These are phyloP conservation scores for Propithecus coquereli DNA, from an alignment of 2,113 vertebrate species.

Conservation along the genomic window DNA sequence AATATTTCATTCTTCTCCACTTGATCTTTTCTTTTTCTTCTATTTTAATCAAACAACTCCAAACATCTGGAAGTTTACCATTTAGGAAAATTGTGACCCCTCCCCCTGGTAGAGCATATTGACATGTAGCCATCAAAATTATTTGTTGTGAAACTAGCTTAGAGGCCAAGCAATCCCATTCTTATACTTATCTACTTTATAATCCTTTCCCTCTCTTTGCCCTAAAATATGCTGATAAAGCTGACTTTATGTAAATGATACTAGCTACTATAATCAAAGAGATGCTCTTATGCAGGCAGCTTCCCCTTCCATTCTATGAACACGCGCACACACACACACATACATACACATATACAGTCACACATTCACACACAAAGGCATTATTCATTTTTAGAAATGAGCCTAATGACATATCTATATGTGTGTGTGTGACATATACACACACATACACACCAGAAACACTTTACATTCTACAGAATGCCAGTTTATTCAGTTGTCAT, in stretches of 20 bases:
- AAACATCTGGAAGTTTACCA: neutral
- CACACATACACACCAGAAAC: neutral
- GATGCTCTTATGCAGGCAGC: neutral
- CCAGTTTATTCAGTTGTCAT: conserved; percentile 32
- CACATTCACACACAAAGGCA: neutral
- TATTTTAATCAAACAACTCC: neutral
- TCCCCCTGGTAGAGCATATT: neutral
- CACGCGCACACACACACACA: neutral
- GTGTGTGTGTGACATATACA: neutral
- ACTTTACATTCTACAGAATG: neutral
- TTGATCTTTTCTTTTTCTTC: neutral
- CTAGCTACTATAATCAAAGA: neutral
- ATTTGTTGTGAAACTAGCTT: neutral
- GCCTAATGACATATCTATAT: neutral
- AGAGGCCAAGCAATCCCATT: neutral
- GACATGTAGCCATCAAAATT: neutral
- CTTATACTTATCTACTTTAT: neutral
- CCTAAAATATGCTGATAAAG: neutral
- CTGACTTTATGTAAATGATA: neutral
- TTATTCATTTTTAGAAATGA: neutral
- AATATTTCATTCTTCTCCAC: neutral
- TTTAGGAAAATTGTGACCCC: neutral
- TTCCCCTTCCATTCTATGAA: neutral
- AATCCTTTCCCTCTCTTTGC: neutral
- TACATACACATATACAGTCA: neutral